A percentile compares a stretch with the other conserved stretches of the same genome.
phyloP scores from a whole-genome alignment of 2,113 vertebrate species.

The Microcebus murinus region DNA sequence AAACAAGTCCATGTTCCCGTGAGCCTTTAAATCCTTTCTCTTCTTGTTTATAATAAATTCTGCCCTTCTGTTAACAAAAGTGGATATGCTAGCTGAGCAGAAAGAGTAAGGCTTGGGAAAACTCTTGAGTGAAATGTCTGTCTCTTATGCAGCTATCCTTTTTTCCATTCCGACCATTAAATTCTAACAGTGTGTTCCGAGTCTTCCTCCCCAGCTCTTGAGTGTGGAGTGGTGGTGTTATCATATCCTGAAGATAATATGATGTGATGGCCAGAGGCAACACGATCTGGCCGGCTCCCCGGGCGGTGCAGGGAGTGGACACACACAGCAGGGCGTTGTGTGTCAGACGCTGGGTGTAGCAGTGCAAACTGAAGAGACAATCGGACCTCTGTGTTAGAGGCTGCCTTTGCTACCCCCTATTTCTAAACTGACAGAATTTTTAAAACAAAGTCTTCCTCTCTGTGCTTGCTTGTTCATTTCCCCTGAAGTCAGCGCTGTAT shows the following conservation, averaged over 20 bases:
- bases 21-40: not conserved
- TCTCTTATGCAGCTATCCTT: not conserved
- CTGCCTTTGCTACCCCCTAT: not conserved
- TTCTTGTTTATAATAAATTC: not conserved
- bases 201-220: not conserved
- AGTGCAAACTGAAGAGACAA: not conserved
- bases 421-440: not conserved
- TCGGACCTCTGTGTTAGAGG: conserved; percentile 50
- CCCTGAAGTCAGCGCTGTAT: not conserved
- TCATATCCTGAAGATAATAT: not conserved
- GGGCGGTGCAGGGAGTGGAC: not conserved
- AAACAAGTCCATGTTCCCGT: not conserved
- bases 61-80: not conserved
- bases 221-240: not conserved
- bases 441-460: conserved; percentile 7
- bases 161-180: not conserved
- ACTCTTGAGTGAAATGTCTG: not conserved
- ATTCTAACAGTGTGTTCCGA: not conserved
- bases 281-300: not conserved
- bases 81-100: not conserved
- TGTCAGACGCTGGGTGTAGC: conserved; percentile 15
- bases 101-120: not conserved
- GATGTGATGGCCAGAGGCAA: not conserved
- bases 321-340: not conserved
- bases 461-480: not conserved